Evolutionary conservation across 2,113 vertebrate species (phyloP).

Genomic region (Meles meles): DNA sequence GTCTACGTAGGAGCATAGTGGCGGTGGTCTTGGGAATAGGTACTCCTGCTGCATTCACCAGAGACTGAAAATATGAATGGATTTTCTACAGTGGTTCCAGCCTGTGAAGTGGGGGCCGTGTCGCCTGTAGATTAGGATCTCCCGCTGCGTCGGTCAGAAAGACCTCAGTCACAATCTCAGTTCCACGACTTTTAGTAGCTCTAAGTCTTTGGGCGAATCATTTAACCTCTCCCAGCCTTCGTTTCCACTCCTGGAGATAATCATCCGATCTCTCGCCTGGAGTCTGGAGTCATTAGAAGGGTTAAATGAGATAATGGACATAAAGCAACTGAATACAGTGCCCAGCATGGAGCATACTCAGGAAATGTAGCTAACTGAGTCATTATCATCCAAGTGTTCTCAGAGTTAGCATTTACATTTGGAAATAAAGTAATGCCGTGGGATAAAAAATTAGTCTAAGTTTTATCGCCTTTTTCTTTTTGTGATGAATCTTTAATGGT

Average conservation of each 20-base stretch:
- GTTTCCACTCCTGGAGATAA: conserved; percentile 17
- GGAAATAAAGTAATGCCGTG: not conserved
- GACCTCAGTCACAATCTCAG: not conserved
- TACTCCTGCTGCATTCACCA: not conserved
- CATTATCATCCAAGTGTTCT: not conserved
- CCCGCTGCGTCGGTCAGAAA: not conserved
- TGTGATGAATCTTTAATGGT: not conserved
- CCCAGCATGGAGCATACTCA: not conserved
- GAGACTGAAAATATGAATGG: not conserved
- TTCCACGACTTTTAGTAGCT: not conserved
- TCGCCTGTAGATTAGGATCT: not conserved
- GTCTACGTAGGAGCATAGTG: not conserved
- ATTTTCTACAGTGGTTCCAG: conserved; percentile 4
- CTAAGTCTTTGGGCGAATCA: not conserved
- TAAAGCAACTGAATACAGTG: not conserved
- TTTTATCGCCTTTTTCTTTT: not conserved
- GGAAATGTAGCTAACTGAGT: not conserved
- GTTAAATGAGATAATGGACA: conserved; percentile 36
- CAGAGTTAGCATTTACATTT: not conserved
- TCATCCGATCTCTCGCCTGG: not conserved
- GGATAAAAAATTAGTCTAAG: not conserved
- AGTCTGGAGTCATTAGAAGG: not conserved
- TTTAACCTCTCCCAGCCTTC: not conserved
- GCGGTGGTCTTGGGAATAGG: not conserved
- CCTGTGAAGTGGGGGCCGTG: not conserved